Conservation (phyloP, 1,140 invertebrate species). For the Aphaenogaster floridana region DNA sequence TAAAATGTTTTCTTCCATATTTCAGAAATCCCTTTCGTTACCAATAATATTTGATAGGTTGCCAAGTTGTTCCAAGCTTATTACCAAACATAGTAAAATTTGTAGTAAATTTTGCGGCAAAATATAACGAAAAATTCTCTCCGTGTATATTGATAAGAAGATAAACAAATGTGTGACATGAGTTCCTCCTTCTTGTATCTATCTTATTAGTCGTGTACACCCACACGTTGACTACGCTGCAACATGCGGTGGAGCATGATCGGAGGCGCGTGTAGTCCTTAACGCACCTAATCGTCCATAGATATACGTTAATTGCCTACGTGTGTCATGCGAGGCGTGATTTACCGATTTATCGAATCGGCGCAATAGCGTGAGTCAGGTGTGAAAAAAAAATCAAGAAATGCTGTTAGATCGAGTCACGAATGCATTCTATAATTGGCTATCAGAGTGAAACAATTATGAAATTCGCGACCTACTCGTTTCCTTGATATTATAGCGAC, state of each 20-base stretch:
- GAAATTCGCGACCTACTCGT: conserved; percentile 69
- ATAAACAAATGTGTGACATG: conserved; percentile 52
- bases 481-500: neutral
- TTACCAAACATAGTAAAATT: too few relatives aligned
- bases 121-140: too few relatives aligned
- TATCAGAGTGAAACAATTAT: conserved; percentile 67
- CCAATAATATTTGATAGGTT: too few relatives aligned
- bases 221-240: conserved; percentile 56
- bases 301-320: conserved; percentile 76
- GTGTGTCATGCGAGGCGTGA: conserved; percentile 72
- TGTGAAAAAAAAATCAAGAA: conserved; percentile 68
- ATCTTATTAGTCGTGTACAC: conserved; percentile 51
- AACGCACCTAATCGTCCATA: conserved; percentile 72
- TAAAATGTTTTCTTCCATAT: too few relatives aligned
- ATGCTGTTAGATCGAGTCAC: conserved; percentile 51
- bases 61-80: too few relatives aligned
- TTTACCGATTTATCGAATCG: conserved; percentile 66
- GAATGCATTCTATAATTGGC: conserved; percentile 25
- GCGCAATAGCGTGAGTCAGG: conserved; percentile 45
- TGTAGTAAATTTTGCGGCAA: too few relatives aligned
- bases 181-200: conserved; percentile 39
- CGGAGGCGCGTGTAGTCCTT: conserved; percentile 63
- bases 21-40: too few relatives aligned
- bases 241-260: conserved; percentile 56
- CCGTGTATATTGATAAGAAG: conserved; percentile 17